Base-by-base conservation (phyloP, 1,140 invertebrate genomes). In the Anthonomus grandis region DNA sequence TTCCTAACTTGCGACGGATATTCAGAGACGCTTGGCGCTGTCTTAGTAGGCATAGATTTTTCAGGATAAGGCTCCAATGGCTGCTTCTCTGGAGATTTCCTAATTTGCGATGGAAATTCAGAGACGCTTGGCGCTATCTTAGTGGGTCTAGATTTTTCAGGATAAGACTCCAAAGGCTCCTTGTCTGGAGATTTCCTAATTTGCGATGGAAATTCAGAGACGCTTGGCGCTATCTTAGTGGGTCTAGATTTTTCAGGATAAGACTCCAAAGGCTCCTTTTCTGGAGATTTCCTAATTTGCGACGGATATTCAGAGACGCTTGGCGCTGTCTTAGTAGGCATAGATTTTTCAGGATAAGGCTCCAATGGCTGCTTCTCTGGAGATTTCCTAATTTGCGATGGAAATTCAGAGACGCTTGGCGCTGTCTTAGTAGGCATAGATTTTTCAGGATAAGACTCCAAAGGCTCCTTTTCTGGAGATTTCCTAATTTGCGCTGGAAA, bases 371-470 rank as follows among this genome's bases (percentile, higher is more conserved):
- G 31, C 42, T 55, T 60, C 48, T 64, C 57, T 2, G 66, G 64
- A 23, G 63, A 59, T 57, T 38, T 62, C 44, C 62, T 58, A 18
- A 61, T 60, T 60, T 70, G 66, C 24, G 64, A 62, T 21, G 68
- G 65, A 59, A 65, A 68, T 49, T 70, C 68, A 22, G 44, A 41
- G 15, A 68, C 44, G 22, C 37, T 23, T 13, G 59, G 60, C 13
- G 17, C 37, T 22, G 46, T n/a, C 38, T 64, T 64, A 3, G 23
- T 46, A 21, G 60, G 62, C 17, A 27, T 39, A 34, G 47, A 57
- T 31, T 36, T 59, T 23, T 64, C 58, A 36, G 55, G 55, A 36
- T 38, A 48, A 4, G 31, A 47, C 41, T 54, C 51, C 21, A 63
- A 34, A 3, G 53, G 58, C 37, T 49, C 34, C 45, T 45, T 66